Percentiles rank a stretch among this genome's conserved stretches.
These are phyloP conservation scores for Ostrea edulis DNA, from an alignment of 1,140 invertebrate species.

Conservation along the genomic window DNA sequence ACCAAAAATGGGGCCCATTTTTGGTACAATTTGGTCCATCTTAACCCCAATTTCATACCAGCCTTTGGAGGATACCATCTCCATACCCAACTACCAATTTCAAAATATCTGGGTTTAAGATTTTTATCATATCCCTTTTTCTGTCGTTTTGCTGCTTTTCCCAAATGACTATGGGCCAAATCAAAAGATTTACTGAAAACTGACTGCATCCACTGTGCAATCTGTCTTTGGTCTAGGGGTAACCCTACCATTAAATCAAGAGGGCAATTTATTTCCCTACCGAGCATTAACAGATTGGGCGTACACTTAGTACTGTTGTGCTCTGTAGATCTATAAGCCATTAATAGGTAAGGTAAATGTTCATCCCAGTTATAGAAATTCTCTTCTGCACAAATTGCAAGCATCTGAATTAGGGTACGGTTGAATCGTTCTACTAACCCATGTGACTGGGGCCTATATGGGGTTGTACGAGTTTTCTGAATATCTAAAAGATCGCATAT, in stretches of 20 bases:
- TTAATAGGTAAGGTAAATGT: slow-evolving; percentile 53
- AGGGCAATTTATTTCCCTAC: slow-evolving; percentile 50
- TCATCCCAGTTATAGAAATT: slow-evolving; percentile 46
- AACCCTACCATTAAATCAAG: no score
- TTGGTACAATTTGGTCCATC: no score
- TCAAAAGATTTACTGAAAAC: slow-evolving; percentile 42
- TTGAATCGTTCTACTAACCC: slow-evolving; percentile 67
- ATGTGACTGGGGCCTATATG: slow-evolving; percentile 61
- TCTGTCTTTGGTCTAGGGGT: not conserved
- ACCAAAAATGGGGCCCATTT: no score
- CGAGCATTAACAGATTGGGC: slow-evolving; percentile 52
- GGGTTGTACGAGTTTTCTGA: slow-evolving; percentile 58
- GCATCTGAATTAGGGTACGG: slow-evolving; percentile 54
- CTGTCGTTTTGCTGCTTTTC: slow-evolving; percentile 39
- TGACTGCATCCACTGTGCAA: slow-evolving; percentile 45
- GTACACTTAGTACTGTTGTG: slow-evolving; percentile 50
- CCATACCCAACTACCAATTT: slow-evolving; percentile 54
- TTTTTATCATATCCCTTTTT: slow-evolving; percentile 56
- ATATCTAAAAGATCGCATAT: slow-evolving; percentile 56
- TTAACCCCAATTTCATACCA: slow-evolving; percentile 48
- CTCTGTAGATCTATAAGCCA: slow-evolving; percentile 49
- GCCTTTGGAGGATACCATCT: slow-evolving; percentile 59
- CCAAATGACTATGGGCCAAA: not conserved
- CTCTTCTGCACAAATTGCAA: slow-evolving; percentile 47
- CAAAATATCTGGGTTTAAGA: slow-evolving; percentile 13